phyloP scores from a whole-genome alignment of 2,113 vertebrate species.

The Pseudorasbora parva region DNA sequence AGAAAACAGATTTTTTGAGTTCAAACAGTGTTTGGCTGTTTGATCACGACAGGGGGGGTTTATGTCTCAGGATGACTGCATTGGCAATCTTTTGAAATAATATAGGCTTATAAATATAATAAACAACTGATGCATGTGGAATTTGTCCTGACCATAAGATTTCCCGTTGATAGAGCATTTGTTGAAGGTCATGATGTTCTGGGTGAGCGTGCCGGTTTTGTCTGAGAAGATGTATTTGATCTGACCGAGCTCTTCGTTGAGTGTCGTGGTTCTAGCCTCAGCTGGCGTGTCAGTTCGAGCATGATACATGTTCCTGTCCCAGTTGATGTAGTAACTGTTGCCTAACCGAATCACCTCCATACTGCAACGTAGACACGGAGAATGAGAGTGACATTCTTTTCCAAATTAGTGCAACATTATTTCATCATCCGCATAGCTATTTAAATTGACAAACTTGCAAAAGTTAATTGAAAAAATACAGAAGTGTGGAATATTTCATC shows the following conservation, averaged over 20 bases:
- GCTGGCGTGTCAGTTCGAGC: constrained; percentile 80
- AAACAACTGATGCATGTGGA: neutral
- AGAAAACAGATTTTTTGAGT: neutral
- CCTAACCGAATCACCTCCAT: constrained; percentile 95
- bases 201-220: constrained; percentile 96
- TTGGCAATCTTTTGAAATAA: neutral
- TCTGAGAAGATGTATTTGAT: constrained; percentile 97
- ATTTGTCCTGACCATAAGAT: constrained; percentile 79
- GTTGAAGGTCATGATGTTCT: constrained; percentile 97
- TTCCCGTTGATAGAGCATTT: constrained; percentile 93
- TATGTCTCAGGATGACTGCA: neutral
- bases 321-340: constrained; percentile 97
- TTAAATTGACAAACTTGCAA: neutral
- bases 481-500: neutral
- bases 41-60: neutral
- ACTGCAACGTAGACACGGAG: constrained; percentile 64
- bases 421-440: neutral
- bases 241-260: constrained; percentile 96
- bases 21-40: neutral
- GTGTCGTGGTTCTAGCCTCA: constrained; percentile 91
- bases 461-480: neutral
- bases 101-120: constrained; percentile 4
- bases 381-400: neutral
- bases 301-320: constrained; percentile 95
- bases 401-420: neutral